Evolutionary conservation across 2,888 invertebrate species (phyloP).

Genomic region (Phania funesta): DNA sequence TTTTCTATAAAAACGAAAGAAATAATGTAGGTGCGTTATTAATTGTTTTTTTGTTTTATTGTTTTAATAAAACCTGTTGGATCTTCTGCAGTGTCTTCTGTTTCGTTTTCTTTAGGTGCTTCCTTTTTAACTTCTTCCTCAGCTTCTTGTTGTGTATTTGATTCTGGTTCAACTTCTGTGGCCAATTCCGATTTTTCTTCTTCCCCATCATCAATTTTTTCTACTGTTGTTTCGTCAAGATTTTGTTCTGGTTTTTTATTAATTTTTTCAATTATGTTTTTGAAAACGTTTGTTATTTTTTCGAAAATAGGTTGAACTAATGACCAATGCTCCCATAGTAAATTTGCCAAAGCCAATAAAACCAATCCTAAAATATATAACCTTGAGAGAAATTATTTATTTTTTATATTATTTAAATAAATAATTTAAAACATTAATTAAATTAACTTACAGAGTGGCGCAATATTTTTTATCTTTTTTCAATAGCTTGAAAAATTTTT

Average conservation of each 20-base stretch:
- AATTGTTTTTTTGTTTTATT: not conserved
- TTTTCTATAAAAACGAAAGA: slow-evolving; percentile 28
- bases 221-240: slow-evolving; percentile 4
- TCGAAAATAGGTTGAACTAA: slow-evolving; percentile 35
- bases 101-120: slow-evolving; percentile 15
- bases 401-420: not conserved
- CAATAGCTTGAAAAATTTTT: slow-evolving; percentile 72
- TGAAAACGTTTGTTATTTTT: not conserved
- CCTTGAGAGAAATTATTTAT: slow-evolving; percentile 8
- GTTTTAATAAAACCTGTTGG: slow-evolving; percentile 39
- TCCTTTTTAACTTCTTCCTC: not conserved
- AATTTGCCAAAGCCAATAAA: slow-evolving; percentile 29
- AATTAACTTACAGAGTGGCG: slow-evolving; percentile 80
- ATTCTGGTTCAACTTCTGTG: slow-evolving; percentile 18
- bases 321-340: slow-evolving; percentile 55
- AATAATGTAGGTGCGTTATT: not conserved
- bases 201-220: not conserved
- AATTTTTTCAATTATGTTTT: slow-evolving; percentile 26
- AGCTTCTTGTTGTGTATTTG: not conserved
- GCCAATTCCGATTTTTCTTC: slow-evolving; percentile 10
- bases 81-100: slow-evolving; percentile 19
- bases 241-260: slow-evolving; percentile 31
- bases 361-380: slow-evolving; percentile 56
- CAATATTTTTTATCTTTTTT: slow-evolving; percentile 79
- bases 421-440: not conserved